Evolutionary conservation across 2,113 vertebrate species (phyloP).

Genomic region (Crotalus horridus): DNA sequence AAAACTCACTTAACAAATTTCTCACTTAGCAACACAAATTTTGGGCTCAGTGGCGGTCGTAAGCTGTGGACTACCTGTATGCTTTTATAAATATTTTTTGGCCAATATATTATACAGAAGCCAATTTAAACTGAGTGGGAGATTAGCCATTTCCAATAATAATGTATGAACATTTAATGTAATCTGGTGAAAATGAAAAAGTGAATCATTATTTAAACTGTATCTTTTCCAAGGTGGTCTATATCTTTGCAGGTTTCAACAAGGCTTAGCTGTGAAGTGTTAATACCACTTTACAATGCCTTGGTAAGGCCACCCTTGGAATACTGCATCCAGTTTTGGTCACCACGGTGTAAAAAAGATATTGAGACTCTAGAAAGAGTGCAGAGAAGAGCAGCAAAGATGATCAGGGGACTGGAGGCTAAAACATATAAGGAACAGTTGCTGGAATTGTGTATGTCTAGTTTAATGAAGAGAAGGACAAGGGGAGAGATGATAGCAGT

Average conservation of each 20-base stretch:
- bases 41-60: neutral
- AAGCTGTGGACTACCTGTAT: neutral
- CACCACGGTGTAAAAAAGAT: no score
- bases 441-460: no score
- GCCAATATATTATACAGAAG: conserved; percentile 52
- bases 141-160: conserved; percentile 54
- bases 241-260: neutral
- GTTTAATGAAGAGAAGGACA: no score
- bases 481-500: no score
- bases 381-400: no score
- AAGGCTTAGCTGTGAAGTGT: neutral
- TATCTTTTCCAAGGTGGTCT: neutral
- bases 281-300: no score
- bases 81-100: conserved; percentile 57
- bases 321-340: no score
- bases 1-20: neutral
- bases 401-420: no score
- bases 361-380: no score
- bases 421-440: no score
- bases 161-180: conserved; percentile 28
- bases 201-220: neutral
- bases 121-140: conserved; percentile 59
- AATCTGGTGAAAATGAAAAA: conserved; percentile 22
- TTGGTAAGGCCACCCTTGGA: no score
- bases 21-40: neutral